Percentiles rank a stretch among this genome's conserved stretches.
Evolutionary conservation across 2,113 vertebrate genomes (phyloP).

Genomic region (Synodontis membranacea): DNA sequence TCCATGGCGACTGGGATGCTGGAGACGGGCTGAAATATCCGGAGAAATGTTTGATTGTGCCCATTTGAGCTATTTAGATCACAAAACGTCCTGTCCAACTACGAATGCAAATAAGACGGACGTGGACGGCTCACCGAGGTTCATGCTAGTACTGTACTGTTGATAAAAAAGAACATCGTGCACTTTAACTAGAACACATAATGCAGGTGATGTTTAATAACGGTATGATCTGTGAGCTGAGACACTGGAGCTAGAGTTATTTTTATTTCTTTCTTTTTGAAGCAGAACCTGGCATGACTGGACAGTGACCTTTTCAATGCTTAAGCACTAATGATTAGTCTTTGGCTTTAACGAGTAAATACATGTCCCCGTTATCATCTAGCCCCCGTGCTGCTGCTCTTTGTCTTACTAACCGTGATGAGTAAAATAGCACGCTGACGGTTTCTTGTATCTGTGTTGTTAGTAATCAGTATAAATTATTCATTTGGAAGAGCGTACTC

Average conservation of each 20-base stretch:
- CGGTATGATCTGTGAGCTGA: not conserved
- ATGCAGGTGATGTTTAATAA: not conserved
- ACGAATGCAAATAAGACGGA: not conserved
- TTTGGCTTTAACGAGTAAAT: not conserved
- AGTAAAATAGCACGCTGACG: not conserved
- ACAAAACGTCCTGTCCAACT: not conserved
- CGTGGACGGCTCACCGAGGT: no score
- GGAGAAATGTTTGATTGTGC: conserved; percentile 33
- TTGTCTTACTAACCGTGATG: not conserved
- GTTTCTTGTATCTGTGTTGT: not conserved
- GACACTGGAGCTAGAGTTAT: not conserved
- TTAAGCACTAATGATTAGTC: not conserved
- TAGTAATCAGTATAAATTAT: conserved; percentile 2
- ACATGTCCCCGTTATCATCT: not conserved
- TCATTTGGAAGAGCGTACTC: not conserved
- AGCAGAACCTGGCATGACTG: not conserved
- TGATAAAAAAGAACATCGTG: not conserved
- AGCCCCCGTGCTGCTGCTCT: not conserved
- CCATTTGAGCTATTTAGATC: conserved; percentile 20
- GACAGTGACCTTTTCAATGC: not conserved
- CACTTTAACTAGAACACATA: not conserved
- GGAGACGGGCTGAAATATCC: conserved; percentile 3
- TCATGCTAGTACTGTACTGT: no score
- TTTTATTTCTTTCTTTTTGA: not conserved
- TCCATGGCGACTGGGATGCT: conserved; percentile 48